Conservation (phyloP, 2,888 invertebrate genomes). For the Pollenia angustigena region DNA sequence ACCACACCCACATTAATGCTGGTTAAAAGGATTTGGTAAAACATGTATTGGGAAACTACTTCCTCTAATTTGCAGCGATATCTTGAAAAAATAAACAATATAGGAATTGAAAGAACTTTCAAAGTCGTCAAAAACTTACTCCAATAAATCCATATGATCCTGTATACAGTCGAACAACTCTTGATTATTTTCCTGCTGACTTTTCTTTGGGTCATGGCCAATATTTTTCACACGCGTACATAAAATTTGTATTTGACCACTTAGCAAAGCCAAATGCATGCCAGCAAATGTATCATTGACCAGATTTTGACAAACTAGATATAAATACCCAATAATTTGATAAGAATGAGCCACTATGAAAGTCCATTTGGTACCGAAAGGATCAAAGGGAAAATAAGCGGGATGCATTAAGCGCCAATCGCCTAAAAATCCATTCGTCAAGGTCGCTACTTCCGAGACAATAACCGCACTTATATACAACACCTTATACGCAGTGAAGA, state of each 20-base stretch:
- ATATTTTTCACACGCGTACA: slow-evolving; percentile 69
- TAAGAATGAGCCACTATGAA: slow-evolving; percentile 69
- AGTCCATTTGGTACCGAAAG: background rate
- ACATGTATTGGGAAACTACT: slow-evolving; percentile 55
- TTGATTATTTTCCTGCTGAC: slow-evolving; percentile 28
- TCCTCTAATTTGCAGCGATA: slow-evolving; percentile 62
- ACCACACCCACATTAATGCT: slow-evolving; percentile 68
- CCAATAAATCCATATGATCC: slow-evolving; percentile 71
- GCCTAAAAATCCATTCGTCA: slow-evolving; percentile 57
- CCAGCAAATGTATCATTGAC: slow-evolving; percentile 71
- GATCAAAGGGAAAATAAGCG: slow-evolving; percentile 74
- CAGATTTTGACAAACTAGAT: slow-evolving; percentile 66
- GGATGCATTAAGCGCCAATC: slow-evolving; percentile 72
- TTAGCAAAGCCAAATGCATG: slow-evolving; percentile 67
- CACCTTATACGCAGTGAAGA: slow-evolving; percentile 21
- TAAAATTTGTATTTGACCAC: slow-evolving; percentile 72
- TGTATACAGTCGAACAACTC: slow-evolving; percentile 71
- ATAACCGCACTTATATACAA: background rate
- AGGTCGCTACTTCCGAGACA: background rate
- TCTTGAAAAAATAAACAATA: slow-evolving; percentile 15
- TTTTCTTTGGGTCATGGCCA: slow-evolving; percentile 48
- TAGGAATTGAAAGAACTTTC: no score
- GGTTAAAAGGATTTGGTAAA: slow-evolving; percentile 65
- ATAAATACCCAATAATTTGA: slow-evolving; percentile 68
- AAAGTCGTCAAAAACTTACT: slow-evolving; percentile 58